Percentiles rank a stretch among this genome's conserved stretches.
These are phyloP conservation scores for Adoxophyes honmai DNA, from an alignment of 1,140 invertebrate genomes.

Conservation along the genomic window DNA sequence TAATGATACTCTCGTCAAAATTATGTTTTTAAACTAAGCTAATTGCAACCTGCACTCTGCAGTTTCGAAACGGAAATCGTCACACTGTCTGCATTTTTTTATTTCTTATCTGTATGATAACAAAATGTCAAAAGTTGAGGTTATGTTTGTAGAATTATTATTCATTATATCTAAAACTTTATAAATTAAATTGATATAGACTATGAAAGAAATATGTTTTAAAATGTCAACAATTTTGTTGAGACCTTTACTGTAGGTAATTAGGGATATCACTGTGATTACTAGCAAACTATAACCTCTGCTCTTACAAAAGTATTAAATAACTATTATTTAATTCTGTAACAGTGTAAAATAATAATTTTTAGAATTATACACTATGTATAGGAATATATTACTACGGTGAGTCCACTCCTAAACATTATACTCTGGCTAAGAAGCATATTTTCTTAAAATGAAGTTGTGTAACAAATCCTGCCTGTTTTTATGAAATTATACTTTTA, in stretches of 20 bases:
- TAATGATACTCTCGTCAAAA: too few species aligned
- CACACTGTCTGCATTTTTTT: too few species aligned
- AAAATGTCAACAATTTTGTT: too few species aligned
- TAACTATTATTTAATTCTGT: not conserved
- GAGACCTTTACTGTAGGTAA: not conserved
- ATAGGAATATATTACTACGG: slow-evolving; percentile 7
- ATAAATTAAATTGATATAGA: too few species aligned
- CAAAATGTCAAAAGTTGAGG: not conserved
- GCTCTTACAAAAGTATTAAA: slow-evolving; percentile 1
- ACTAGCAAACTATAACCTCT: too few species aligned
- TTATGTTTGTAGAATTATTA: not conserved
- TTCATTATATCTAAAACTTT: not conserved
- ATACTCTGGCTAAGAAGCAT: too few species aligned
- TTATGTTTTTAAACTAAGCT: too few species aligned
- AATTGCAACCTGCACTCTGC: too few species aligned
- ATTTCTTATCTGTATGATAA: too few species aligned
- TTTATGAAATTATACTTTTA: not conserved
- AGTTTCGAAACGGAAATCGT: too few species aligned
- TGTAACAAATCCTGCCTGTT: not conserved
- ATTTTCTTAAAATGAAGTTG: not conserved
- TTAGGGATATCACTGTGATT: too few species aligned
- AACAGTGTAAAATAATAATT: not conserved
- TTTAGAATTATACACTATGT: slow-evolving; percentile 4
- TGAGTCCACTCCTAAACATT: not conserved
- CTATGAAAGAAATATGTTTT: too few species aligned